phyloP scores from a whole-genome alignment of 2,888 invertebrate species.

The Rotaria sp. region DNA sequence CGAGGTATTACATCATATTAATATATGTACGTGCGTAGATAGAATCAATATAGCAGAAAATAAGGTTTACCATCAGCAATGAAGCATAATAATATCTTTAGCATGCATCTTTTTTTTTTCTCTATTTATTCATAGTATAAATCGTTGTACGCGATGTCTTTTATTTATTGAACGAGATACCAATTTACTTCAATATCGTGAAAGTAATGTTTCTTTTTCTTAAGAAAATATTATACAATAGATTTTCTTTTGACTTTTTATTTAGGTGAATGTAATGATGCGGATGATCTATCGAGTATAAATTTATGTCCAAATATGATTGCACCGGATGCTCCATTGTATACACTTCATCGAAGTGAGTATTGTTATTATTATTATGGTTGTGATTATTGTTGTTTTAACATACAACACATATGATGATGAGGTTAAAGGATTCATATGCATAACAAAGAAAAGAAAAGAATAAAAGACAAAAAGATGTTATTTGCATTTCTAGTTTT shows the following conservation, averaged over 20 bases:
- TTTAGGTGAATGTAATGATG: slow-evolving; percentile 21
- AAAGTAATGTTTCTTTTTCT: background rate
- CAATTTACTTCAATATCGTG: slow-evolving; percentile 19
- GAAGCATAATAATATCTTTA: background rate
- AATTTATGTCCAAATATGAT: background rate
- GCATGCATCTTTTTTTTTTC: background rate
- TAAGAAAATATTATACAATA: background rate
- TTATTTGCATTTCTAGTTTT: background rate
- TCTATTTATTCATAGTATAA: background rate
- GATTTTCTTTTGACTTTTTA: background rate
- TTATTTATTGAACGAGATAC: background rate
- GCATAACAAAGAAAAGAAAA: background rate
- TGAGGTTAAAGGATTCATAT: background rate
- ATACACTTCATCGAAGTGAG: slow-evolving; percentile 28
- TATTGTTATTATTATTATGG: background rate
- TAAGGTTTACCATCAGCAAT: background rate
- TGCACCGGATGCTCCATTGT: slow-evolving; percentile 12
- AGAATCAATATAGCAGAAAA: background rate
- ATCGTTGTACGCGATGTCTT: slow-evolving; percentile 8
- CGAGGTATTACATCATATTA: background rate
- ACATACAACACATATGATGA: background rate
- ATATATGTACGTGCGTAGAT: background rate
- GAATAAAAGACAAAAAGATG: background rate
- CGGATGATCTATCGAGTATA: background rate
- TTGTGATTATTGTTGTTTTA: background rate